Percentiles rank a stretch among this genome's conserved stretches.
phyloP scores from a whole-genome alignment of 2,888 invertebrate species.

The Drosophila mulleri region DNA sequence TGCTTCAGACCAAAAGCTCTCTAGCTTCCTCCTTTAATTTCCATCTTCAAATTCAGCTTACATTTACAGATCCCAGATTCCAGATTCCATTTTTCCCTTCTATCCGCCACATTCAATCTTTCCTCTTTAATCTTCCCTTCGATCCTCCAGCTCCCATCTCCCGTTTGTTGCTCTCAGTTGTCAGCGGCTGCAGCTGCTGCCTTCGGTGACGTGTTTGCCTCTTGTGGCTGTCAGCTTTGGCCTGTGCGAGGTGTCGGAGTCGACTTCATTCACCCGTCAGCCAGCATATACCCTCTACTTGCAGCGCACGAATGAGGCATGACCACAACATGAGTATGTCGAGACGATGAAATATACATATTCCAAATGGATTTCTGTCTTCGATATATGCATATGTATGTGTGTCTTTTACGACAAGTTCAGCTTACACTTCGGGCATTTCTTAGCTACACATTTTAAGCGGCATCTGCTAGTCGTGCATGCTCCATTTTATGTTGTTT shows the following conservation, averaged over 20 bases:
- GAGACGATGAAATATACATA: no score
- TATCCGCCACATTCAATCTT: neutral
- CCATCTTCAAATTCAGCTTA: neutral
- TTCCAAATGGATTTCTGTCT: no score
- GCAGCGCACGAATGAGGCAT: neutral
- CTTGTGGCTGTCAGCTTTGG: constrained; percentile 59
- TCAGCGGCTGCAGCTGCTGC: constrained; percentile 22
- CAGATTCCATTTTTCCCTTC: neutral
- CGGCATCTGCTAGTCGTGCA: constrained; percentile 16
- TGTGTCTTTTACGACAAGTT: no score
- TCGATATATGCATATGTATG: no score
- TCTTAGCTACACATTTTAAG: no score
- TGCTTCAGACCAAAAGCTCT: neutral
- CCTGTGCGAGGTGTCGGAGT: constrained; percentile 40
- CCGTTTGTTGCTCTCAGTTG: neutral
- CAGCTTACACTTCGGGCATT: no score
- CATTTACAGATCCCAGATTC: neutral
- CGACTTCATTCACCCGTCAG: constrained; percentile 1
- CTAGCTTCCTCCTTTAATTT: neutral
- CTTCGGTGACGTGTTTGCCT: constrained; percentile 40
- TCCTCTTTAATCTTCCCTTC: neutral
- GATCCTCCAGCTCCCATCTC: neutral
- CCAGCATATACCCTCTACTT: constrained; percentile 28
- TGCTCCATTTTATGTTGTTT: neutral
- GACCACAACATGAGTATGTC: no score